Percentiles rank a stretch among this genome's conserved stretches.
Evolutionary conservation across 2,113 vertebrate genomes (phyloP).

Genomic region (Poeciliopsis occidentalis): DNA sequence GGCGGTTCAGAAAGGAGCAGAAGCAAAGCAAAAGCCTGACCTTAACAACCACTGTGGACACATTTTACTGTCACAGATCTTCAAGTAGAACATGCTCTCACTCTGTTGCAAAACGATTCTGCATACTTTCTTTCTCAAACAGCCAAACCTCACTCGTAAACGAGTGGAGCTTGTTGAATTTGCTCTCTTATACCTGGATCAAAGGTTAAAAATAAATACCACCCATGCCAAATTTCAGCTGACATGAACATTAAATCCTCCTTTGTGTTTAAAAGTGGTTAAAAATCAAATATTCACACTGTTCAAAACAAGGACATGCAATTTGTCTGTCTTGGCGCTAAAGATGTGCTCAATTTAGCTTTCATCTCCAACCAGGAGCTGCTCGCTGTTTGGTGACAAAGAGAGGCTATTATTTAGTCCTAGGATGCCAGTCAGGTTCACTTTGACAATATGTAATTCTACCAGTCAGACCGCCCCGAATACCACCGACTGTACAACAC

Average conservation of each 20-base stretch:
- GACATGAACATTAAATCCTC: slow-evolving; percentile 12
- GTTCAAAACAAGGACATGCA: slow-evolving; percentile 37
- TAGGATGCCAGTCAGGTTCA: slow-evolving; percentile 22
- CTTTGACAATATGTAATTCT: slow-evolving; percentile 45
- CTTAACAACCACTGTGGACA: background rate
- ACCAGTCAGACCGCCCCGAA: slow-evolving; percentile 11
- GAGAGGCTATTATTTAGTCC: slow-evolving; percentile 44
- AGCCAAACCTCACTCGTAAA: slow-evolving; percentile 3
- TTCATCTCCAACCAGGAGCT: slow-evolving; percentile 28
- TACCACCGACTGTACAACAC: background rate
- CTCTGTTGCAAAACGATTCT: background rate
- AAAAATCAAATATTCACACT: background rate
- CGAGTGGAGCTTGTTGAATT: background rate
- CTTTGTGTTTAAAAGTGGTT: slow-evolving; percentile 25
- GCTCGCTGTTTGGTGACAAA: slow-evolving; percentile 22
- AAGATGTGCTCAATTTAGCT: slow-evolving; percentile 27
- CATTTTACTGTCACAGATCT: background rate
- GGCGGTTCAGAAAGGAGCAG: slow-evolving; percentile 3
- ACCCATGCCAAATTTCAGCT: background rate
- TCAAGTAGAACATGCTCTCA: too few relatives aligned
- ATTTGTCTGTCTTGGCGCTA: slow-evolving; percentile 21
- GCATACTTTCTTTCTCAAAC: background rate
- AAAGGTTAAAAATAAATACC: background rate
- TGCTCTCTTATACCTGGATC: slow-evolving; percentile 6
- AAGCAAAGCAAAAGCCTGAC: slow-evolving; percentile 6